These are phyloP conservation scores for Brachynemurus nebulosus DNA, from an alignment of 2,888 invertebrate genomes.

Conservation along the genomic window DNA sequence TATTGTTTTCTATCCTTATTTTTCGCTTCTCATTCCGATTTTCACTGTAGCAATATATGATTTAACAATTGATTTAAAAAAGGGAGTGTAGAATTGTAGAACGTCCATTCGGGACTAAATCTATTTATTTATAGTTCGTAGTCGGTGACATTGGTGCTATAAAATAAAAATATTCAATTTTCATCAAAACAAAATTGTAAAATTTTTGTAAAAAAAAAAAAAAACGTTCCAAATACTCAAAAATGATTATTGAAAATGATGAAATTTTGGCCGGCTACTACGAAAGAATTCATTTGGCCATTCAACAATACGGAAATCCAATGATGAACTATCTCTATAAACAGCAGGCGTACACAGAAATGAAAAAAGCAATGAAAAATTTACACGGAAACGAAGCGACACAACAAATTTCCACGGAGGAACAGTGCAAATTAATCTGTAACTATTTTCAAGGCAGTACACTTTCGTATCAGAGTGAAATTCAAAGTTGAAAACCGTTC, in stretches of 20 bases:
- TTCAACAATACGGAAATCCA: not conserved
- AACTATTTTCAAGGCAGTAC: not conserved
- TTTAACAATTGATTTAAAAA: no score
- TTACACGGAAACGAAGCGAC: not conserved
- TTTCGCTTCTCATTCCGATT: no score
- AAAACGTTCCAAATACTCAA: not conserved
- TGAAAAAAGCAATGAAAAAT: not conserved
- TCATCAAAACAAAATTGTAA: not conserved
- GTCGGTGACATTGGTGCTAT: no score
- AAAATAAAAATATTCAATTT: no score
- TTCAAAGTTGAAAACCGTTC: no score
- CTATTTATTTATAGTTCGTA: no score
- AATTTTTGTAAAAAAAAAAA: not conserved
- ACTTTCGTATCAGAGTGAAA: no score
- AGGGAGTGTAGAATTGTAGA: no score
- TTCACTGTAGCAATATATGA: no score
- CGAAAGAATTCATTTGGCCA: not conserved
- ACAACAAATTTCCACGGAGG: no score
- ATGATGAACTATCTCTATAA: conserved; percentile 3
- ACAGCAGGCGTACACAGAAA: conserved; percentile 2
- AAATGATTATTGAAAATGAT: not conserved
- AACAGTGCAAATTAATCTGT: not conserved
- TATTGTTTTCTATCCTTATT: no score
- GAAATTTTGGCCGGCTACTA: not conserved
- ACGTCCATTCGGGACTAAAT: no score